A percentile compares a stretch with the other conserved stretches of the same genome.
These are phyloP conservation scores for Ectemnius lituratus DNA, from an alignment of 2,888 invertebrate species.

Conservation along the genomic window DNA sequence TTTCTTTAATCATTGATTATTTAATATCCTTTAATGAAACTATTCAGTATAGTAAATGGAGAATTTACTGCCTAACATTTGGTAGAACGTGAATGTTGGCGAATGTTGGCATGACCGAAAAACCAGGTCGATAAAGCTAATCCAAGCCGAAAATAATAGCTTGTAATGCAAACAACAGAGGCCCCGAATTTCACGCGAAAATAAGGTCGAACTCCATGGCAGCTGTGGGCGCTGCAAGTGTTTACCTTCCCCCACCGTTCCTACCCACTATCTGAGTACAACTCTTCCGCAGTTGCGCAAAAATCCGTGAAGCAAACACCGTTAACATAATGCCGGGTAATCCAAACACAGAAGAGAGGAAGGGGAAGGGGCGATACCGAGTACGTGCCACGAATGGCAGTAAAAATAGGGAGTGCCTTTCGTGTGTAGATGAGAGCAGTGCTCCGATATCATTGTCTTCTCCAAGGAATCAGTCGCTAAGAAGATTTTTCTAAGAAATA, in stretches of 20 bases:
- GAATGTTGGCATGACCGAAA: too few species aligned
- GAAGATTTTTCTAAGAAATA: background rate
- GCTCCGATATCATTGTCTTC: background rate
- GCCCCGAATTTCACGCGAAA: conserved; percentile 1
- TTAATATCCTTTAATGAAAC: too few species aligned
- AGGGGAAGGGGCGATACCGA: background rate
- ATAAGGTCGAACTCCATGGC: background rate
- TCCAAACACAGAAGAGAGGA: background rate
- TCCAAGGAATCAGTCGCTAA: background rate
- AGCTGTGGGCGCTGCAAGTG: background rate
- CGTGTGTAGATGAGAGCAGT: background rate
- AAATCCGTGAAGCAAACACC: conserved; percentile 1
- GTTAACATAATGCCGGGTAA: conserved; percentile 6
- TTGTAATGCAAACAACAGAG: background rate
- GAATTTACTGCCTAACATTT: too few species aligned
- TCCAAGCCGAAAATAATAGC: too few species aligned
- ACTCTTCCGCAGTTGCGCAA: background rate
- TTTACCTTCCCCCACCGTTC: background rate
- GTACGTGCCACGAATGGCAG: conserved; percentile 3
- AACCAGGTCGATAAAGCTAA: too few species aligned
- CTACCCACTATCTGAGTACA: too few species aligned
- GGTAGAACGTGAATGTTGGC: too few species aligned
- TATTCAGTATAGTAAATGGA: too few species aligned
- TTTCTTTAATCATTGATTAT: too few species aligned
- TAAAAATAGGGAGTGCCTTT: background rate